Evolutionary conservation across 2,113 vertebrate genomes (phyloP), one percentile per base, ranked within the genome.

Genomic region (Salvelinus sp.): DNA sequence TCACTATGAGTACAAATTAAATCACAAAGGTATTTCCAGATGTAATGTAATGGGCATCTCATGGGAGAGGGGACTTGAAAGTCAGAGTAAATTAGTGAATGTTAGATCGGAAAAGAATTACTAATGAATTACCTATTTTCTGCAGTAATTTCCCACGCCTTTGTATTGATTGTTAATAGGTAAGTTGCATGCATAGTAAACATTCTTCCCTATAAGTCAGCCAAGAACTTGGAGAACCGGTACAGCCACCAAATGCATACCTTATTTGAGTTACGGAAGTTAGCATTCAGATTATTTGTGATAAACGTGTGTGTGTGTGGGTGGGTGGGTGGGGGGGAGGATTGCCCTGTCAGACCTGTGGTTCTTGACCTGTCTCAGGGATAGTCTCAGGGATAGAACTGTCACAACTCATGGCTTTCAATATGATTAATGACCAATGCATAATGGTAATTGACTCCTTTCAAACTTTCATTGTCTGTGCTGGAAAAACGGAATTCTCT

Each of bases 91-190:
- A 20, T 57, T n/a, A 57, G 54, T 57, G 54, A 57, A 57, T 57
- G 13, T 57, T 20, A 57, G 54, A 57, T 57, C 2, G 10, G 18
- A 57, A 57, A 16, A 57, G 5, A 57, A 16, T 3, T 1, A 57
- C 54, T 57, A 20, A 20, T 57, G 54, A 57, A 57, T 76, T 69
- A 69, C 68, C 57, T 27, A 4, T 60, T 66, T 23, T 44, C 3
- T 3, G 33, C 65, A 69, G 38, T 50, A 33, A 25, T 69, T 57
- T 18, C 54, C 54, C 20, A 16, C 6, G 20, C 23, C 12, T 33
- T 69, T 33, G 74, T 23, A n/a, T 33, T 57, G 58, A 65, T 60
- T 33, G 38, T 44, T 44, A 10, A 66, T 47, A 69, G 27, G 65
- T 13, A 38, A 47, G 20, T 66, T n/a, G 63, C 54, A 69, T 69